Evolutionary conservation across 2,888 invertebrate species (phyloP).

Genomic region (Volucella zonaria): DNA sequence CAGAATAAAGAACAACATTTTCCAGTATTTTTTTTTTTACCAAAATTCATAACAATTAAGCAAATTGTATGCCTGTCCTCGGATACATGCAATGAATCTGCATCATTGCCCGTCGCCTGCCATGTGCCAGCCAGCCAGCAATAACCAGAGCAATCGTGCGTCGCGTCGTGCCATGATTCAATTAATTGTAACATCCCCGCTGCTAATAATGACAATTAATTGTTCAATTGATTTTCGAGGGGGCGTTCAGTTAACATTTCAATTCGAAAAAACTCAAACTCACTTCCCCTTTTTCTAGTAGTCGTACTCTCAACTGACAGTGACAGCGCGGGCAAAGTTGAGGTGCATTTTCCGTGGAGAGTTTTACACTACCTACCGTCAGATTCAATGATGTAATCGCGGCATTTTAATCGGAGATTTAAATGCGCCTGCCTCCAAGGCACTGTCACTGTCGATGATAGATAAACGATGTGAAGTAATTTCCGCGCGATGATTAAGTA

Average conservation of each 20-base stretch:
- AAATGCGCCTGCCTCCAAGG: slow-evolving; percentile 38
- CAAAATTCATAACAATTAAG: slow-evolving; percentile 66
- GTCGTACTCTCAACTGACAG: neutral
- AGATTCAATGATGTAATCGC: slow-evolving; percentile 46
- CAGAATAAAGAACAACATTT: slow-evolving; percentile 6
- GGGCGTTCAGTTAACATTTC: slow-evolving; percentile 61
- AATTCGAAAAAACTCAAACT: slow-evolving; percentile 53
- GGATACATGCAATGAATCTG: slow-evolving; percentile 59
- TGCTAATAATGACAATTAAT: slow-evolving; percentile 60
- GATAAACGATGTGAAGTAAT: slow-evolving; percentile 68
- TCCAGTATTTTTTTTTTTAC: slow-evolving; percentile 59
- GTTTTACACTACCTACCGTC: neutral
- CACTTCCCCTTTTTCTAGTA: neutral
- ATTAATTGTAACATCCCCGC: slow-evolving; percentile 62
- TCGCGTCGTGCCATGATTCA: slow-evolving; percentile 50
- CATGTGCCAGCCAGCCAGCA: slow-evolving; percentile 43
- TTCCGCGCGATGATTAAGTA: slow-evolving; percentile 53
- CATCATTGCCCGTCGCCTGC: slow-evolving; percentile 36
- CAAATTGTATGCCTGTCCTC: slow-evolving; percentile 50
- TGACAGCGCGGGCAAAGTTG: neutral
- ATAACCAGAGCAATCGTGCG: neutral
- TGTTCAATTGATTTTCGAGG: slow-evolving; percentile 58
- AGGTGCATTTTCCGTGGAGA: slow-evolving; percentile 25
- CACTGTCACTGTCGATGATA: slow-evolving; percentile 44
- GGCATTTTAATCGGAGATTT: slow-evolving; percentile 37